Percentiles rank a stretch among this genome's conserved stretches.
phyloP scores from a whole-genome alignment of 2,113 vertebrate genomes.

The Rhinoptilus africanus region DNA sequence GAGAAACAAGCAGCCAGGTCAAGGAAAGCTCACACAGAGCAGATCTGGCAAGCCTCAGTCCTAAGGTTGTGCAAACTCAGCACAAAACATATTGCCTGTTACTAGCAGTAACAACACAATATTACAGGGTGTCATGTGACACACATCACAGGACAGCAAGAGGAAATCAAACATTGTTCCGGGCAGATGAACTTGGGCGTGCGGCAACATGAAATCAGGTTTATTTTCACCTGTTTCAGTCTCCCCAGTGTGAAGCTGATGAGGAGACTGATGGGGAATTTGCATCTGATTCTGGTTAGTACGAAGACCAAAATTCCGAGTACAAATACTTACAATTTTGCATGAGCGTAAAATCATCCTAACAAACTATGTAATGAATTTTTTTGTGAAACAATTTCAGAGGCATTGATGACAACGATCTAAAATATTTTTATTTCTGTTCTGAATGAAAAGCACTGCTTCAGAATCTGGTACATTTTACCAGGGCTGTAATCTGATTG shows the following conservation, averaged over 20 bases:
- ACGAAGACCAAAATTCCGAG: not conserved
- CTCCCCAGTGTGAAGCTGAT: not conserved
- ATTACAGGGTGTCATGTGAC: not conserved
- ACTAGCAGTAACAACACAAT: not conserved
- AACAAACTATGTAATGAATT: not conserved
- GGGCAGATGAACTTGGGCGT: not conserved
- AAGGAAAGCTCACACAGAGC: not conserved
- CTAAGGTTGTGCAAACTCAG: not conserved
- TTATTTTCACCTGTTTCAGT: not conserved
- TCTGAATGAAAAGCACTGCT: not conserved
- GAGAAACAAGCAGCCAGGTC: not conserved
- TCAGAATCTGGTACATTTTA: not conserved
- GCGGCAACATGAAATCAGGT: not conserved
- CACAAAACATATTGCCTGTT: rapidly evolving
- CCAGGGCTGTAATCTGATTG: not conserved
- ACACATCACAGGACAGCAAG: not conserved
- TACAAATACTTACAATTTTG: not conserved
- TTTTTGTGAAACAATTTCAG: not conserved
- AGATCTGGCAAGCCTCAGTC: not conserved
- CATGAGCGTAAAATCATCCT: not conserved
- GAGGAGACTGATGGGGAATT: not conserved
- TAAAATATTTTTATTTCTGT: not conserved
- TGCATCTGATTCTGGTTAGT: not conserved
- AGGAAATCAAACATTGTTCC: not conserved
- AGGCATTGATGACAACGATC: not conserved